phyloP scores from a whole-genome alignment of 2,888 invertebrate species.

The Tetragonula carbonaria region DNA sequence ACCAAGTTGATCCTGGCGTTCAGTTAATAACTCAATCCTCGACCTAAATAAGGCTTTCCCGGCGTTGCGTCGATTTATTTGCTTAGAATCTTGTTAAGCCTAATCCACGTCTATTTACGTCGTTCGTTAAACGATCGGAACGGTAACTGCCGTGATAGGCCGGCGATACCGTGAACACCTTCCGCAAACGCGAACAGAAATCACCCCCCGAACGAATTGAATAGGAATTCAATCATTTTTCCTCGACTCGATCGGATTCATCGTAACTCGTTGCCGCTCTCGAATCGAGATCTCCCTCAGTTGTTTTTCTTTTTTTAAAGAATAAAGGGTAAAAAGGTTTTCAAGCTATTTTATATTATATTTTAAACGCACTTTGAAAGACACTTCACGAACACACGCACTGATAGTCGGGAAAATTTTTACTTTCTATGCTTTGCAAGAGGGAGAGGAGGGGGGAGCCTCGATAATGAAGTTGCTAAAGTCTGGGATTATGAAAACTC shows the following conservation, averaged over 20 bases:
- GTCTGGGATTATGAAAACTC: not conserved
- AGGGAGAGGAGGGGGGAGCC: not conserved
- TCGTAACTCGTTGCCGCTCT: constrained; percentile 4
- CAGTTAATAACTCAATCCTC: constrained; percentile 66
- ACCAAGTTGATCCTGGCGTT: constrained; percentile 47
- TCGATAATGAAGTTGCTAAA: not conserved
- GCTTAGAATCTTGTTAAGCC: constrained; percentile 58
- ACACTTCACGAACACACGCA: not conserved
- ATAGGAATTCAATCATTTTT: constrained; percentile 9
- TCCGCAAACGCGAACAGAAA: constrained; percentile 30
- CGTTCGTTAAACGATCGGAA: constrained; percentile 60
- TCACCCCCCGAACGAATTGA: constrained; percentile 29
- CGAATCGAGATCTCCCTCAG: not conserved
- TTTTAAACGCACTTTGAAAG: not conserved
- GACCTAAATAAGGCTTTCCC: constrained; percentile 46
- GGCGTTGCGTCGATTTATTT: constrained; percentile 63
- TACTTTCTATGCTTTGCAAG: not conserved
- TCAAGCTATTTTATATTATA: not conserved
- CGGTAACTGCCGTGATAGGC: constrained; percentile 44
- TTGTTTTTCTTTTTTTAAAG: not conserved
- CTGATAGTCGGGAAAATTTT: not conserved
- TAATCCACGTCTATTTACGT: constrained; percentile 63
- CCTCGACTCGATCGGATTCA: constrained; percentile 18
- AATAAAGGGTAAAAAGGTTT: not conserved
- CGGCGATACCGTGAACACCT: constrained; percentile 50